phyloP scores from a whole-genome alignment of 1,140 invertebrate species.

The fruit fly (Drosophila melanogaster) region DNA sequence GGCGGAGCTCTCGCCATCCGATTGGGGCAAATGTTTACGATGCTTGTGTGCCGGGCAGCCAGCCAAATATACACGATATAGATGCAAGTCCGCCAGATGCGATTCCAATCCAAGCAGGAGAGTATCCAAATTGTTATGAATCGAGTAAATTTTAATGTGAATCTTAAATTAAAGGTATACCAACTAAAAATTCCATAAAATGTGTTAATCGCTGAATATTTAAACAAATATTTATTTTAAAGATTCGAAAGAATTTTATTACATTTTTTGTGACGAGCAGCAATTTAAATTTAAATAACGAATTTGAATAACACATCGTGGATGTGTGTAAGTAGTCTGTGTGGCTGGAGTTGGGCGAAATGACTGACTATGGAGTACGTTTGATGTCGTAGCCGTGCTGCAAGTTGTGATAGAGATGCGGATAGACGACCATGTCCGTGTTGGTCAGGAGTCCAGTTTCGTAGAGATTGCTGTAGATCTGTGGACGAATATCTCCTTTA shows the following conservation, averaged over 20 bases:
- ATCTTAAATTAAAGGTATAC: not conserved
- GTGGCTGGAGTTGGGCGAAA: not conserved
- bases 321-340: not conserved
- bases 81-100: constrained; percentile 2
- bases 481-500: not conserved
- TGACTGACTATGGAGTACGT: constrained; percentile 3
- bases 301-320: constrained; percentile 30
- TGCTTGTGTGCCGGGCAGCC: constrained; percentile 55
- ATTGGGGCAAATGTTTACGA: constrained; percentile 45
- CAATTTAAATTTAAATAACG: constrained; percentile 47
- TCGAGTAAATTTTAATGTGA: not conserved
- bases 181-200: not conserved
- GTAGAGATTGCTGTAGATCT: constrained; percentile 67
- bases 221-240: not conserved
- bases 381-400: constrained; percentile 59
- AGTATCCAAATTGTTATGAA: not conserved
- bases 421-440: constrained; percentile 72
- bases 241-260: not conserved
- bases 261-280: not conserved
- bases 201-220: not conserved
- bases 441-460: constrained; percentile 65
- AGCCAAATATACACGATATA: constrained; percentile 51
- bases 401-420: constrained; percentile 65
- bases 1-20: constrained; percentile 12
- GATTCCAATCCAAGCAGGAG: constrained; percentile 19